Conservation (phyloP, 2,113 vertebrate genomes). For the Malaclemys terrapin region DNA sequence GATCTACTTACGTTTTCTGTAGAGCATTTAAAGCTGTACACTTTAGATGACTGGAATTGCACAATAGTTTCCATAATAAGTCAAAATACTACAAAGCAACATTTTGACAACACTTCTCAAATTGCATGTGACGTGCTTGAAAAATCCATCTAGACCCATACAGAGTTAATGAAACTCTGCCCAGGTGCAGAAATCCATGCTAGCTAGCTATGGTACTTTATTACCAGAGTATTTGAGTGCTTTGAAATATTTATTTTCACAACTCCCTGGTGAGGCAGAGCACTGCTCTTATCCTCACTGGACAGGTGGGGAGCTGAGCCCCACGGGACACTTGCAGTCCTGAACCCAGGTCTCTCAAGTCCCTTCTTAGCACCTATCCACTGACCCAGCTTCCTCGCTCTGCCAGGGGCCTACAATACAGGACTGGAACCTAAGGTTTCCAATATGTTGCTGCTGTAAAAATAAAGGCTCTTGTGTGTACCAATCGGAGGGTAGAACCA, state of each 20-base stretch:
- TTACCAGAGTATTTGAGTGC: not conserved
- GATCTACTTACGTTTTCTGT: not conserved
- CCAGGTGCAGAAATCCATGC: rapidly evolving
- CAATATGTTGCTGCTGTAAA: not conserved
- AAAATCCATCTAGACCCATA: too few relatives aligned
- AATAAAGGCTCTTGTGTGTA: not conserved
- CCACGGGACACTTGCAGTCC: too few relatives aligned
- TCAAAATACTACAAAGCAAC: not conserved
- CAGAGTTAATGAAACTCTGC: not conserved
- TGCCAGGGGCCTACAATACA: not conserved
- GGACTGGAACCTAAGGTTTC: not conserved
- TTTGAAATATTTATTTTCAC: rapidly evolving
- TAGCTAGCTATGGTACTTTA: rapidly evolving
- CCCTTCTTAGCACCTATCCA: too few relatives aligned
- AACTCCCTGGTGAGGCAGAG: not conserved
- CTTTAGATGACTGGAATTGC: not conserved
- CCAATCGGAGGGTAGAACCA: not conserved
- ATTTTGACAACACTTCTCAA: not conserved
- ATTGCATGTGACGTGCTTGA: not conserved
- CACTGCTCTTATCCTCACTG: not conserved
- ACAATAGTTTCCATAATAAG: not conserved
- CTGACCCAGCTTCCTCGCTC: too few relatives aligned
- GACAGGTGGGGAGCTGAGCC: too few relatives aligned
- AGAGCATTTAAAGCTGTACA: rapidly evolving
- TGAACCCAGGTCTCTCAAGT: too few relatives aligned